phyloP scores from a whole-genome alignment of 2,888 invertebrate species.

The Platerodrilus igneus region DNA sequence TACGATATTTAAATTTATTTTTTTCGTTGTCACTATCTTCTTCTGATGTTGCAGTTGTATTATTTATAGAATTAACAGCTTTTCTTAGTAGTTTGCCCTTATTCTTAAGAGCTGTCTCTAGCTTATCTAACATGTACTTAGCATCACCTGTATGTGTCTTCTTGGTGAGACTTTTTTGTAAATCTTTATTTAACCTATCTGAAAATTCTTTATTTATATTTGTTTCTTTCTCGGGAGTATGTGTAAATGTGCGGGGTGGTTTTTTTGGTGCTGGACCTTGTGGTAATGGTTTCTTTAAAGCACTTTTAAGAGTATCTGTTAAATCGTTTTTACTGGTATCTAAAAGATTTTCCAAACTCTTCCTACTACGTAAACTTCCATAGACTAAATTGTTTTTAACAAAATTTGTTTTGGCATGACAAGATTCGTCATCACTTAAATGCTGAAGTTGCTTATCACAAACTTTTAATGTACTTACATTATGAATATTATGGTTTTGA shows the following conservation, averaged over 20 bases:
- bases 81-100: slow-evolving; percentile 42
- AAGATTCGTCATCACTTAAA: slow-evolving; percentile 10
- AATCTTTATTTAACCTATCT: slow-evolving; percentile 27
- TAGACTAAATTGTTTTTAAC: slow-evolving; percentile 5
- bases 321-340: slow-evolving; percentile 34
- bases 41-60: too few species aligned
- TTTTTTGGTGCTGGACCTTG: slow-evolving; percentile 70
- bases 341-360: slow-evolving; percentile 3
- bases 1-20: slow-evolving; percentile 26
- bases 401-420: background rate
- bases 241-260: slow-evolving; percentile 63
- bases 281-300: slow-evolving; percentile 64
- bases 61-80: slow-evolving; percentile 32
- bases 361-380: slow-evolving; percentile 11
- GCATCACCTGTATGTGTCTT: slow-evolving; percentile 47
- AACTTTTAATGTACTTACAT: slow-evolving; percentile 35
- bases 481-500: slow-evolving; percentile 29
- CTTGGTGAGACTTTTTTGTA: slow-evolving; percentile 23
- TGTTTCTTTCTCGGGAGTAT: slow-evolving; percentile 33
- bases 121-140: slow-evolving; percentile 61
- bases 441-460: slow-evolving; percentile 7
- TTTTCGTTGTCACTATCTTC: slow-evolving; percentile 42
- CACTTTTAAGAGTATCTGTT: slow-evolving; percentile 60
- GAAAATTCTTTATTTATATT: slow-evolving; percentile 25
- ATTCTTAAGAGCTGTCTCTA: slow-evolving; percentile 57